Evolutionary conservation across 37 sponge, comb jelly and placozoan species (phyloP).

Genomic region (Halichondria panicea): DNA sequence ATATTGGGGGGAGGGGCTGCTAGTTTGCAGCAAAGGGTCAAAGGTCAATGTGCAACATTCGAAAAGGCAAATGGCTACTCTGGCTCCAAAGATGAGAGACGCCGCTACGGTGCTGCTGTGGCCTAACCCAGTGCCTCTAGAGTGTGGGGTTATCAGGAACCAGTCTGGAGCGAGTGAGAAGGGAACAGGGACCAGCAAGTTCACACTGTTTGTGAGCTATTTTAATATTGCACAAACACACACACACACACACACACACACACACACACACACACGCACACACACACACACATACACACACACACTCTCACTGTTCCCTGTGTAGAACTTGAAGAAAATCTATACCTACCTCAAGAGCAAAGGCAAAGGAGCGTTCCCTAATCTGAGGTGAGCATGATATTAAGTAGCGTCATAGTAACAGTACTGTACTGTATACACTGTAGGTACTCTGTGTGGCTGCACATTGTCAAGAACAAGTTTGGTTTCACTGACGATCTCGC

Average conservation of each 20-base stretch:
- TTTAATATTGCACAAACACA: not conserved
- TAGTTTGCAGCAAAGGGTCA: too few species aligned
- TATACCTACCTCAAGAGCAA: constrained; percentile 43
- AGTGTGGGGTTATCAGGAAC: constrained; percentile 45
- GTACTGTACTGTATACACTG: too few species aligned
- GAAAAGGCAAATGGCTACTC: too few species aligned
- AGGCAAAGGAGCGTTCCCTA: constrained; percentile 41
- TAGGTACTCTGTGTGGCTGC: constrained; percentile 56
- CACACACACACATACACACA: constrained; percentile 17
- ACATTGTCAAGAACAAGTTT: constrained; percentile 53
- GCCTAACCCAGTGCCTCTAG: constrained; percentile 57
- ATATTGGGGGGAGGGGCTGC: not conserved
- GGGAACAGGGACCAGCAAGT: constrained; percentile 1
- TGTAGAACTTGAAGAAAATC: constrained; percentile 63
- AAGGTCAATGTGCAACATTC: too few species aligned
- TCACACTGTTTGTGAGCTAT: constrained; percentile 22
- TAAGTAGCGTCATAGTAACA: too few species aligned
- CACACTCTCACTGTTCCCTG: not conserved
- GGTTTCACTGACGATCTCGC: constrained; percentile 57
- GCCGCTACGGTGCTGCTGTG: constrained; percentile 20
- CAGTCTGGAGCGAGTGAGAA: not conserved
- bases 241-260: constrained; percentile 14
- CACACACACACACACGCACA: constrained; percentile 13
- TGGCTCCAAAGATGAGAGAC: not conserved
- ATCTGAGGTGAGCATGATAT: too few species aligned